phyloP scores from a whole-genome alignment of 1,140 invertebrate species.

The Ericerus pela region DNA sequence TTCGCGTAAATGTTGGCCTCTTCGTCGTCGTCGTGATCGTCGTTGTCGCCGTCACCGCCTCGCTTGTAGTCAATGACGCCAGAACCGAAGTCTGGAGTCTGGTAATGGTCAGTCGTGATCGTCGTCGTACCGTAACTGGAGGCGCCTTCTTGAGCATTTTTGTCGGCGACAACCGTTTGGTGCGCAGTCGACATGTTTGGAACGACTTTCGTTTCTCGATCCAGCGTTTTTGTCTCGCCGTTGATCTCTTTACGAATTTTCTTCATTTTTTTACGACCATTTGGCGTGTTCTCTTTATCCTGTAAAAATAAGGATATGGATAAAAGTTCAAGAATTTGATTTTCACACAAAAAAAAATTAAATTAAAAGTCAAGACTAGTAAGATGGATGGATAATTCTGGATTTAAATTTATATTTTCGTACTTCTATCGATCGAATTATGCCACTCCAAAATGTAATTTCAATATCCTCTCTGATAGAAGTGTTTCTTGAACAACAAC shows the following conservation, averaged over 20 bases:
- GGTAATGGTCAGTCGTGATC: conserved; percentile 12
- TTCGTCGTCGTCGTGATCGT: conserved; percentile 25
- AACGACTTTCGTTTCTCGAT: conserved; percentile 15
- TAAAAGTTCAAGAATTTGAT: conserved; percentile 2
- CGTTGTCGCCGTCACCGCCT: not conserved
- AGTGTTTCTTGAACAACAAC: too few relatives aligned
- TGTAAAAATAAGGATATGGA: too few relatives aligned
- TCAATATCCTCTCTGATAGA: too few relatives aligned
- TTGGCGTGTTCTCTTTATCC: conserved; percentile 29
- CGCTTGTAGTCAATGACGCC: conserved; percentile 16
- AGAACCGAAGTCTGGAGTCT: conserved; percentile 7
- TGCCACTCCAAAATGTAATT: too few relatives aligned
- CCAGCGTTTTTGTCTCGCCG: conserved; percentile 16
- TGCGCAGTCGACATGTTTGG: not conserved
- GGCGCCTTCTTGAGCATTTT: not conserved
- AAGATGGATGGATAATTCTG: too few relatives aligned
- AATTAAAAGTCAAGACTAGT: not conserved
- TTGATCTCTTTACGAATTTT: conserved; percentile 25
- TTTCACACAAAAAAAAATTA: conserved; percentile 7
- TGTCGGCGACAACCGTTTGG: not conserved
- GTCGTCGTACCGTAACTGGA: not conserved
- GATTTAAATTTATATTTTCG: too few relatives aligned
- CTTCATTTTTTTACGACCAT: conserved; percentile 20
- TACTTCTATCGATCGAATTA: too few relatives aligned
- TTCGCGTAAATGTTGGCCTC: conserved; percentile 22